Evolutionary conservation across 2,888 invertebrate species (phyloP).

Genomic region (Halictus ligatus): DNA sequence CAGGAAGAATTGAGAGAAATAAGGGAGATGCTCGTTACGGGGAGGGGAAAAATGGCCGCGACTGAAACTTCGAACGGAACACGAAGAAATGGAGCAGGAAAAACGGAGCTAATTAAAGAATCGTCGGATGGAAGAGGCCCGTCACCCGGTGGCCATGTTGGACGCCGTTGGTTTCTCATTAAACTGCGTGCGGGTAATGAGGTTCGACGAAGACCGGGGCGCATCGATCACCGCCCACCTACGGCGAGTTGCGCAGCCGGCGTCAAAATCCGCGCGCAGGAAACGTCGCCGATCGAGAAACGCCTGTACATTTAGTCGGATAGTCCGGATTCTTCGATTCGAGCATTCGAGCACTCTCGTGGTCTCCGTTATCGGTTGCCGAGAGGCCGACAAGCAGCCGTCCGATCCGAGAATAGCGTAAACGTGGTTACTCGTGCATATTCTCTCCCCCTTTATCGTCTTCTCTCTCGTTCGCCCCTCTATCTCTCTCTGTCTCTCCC

Average conservation of each 20-base stretch:
- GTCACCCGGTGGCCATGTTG: constrained; percentile 3
- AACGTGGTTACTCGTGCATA: constrained; percentile 41
- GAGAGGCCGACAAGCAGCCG: constrained; percentile 40
- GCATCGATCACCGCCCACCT: constrained; percentile 26
- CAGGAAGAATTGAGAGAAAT: background rate
- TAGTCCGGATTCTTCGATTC: constrained; percentile 32
- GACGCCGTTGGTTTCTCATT: constrained; percentile 1
- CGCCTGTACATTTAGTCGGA: constrained; percentile 9
- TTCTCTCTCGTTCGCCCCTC: background rate
- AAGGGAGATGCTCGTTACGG: background rate
- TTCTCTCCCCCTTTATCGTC: background rate
- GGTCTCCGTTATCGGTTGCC: constrained; percentile 38
- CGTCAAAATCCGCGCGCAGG: constrained; percentile 16
- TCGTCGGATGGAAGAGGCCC: background rate
- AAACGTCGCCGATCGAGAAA: background rate
- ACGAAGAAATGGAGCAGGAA: background rate
- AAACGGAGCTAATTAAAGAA: background rate
- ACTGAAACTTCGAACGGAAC: background rate
- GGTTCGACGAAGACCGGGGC: constrained; percentile 5
- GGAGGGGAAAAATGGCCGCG: background rate
- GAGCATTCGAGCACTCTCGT: constrained; percentile 6
- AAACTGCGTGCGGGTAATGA: constrained; percentile 13
- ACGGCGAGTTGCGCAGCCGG: background rate
- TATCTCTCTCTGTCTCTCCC: background rate
- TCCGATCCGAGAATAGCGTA: constrained; percentile 42